Conservation (phyloP, 2,113 vertebrate genomes). For the Megaceryle maxima region DNA sequence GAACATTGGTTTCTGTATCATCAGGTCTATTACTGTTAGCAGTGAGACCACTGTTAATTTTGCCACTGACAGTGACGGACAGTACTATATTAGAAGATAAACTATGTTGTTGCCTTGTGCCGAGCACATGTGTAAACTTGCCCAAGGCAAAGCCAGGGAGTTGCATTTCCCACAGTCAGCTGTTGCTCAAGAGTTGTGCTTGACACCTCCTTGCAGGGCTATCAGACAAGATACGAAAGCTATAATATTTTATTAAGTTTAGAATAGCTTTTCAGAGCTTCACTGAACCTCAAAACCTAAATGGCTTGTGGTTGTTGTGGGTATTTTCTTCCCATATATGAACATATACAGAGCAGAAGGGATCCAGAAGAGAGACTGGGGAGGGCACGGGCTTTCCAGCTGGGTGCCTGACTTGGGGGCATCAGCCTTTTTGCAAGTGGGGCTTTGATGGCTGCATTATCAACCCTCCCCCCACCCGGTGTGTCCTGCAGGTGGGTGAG, state of each 20-base stretch:
- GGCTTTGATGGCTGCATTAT: accelerated
- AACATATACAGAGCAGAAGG: accelerated
- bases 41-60: constrained; percentile 41
- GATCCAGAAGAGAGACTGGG: background rate
- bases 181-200: background rate
- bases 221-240: accelerated
- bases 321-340: background rate
- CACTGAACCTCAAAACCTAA: background rate
- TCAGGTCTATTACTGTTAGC: constrained; percentile 7
- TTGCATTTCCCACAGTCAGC: constrained; percentile 29
- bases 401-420: background rate
- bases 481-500: background rate
- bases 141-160: constrained; percentile 1
- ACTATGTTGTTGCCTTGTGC: background rate
- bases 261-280: background rate
- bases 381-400: accelerated
- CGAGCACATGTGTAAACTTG: background rate
- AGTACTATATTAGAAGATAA: background rate
- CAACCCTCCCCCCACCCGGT: accelerated
- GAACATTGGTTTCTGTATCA: background rate
- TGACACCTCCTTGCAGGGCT: background rate
- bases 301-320: background rate
- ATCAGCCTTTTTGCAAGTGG: background rate
- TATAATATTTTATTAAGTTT: background rate
- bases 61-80: background rate